These are phyloP conservation scores for Drosophila setosimentum DNA, from an alignment of 2,888 invertebrate genomes.

Conservation along the genomic window DNA sequence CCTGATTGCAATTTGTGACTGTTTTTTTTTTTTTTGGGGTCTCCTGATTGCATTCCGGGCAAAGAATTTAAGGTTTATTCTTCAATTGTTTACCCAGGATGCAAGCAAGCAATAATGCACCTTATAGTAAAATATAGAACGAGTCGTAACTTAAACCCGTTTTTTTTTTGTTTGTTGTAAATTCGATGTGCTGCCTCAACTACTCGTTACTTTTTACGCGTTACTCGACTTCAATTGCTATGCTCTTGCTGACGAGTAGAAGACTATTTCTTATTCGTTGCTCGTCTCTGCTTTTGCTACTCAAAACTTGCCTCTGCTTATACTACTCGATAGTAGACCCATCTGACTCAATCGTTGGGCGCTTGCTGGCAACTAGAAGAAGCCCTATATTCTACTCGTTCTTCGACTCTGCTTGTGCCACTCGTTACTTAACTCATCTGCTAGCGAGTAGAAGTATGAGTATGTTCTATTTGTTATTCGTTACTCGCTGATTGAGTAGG, in stretches of 20 bases:
- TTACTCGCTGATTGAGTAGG: constrained; percentile 88
- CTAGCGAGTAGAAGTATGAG: neutral
- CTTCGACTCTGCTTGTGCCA: neutral
- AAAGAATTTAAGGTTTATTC: neutral
- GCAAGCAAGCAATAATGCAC: neutral
- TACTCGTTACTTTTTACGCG: constrained; percentile 12
- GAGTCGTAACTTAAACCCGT: constrained; percentile 12
- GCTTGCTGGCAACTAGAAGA: neutral
- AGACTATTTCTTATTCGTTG: neutral
- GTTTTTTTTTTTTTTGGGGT: constrained; percentile 5
- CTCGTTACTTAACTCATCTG: neutral
- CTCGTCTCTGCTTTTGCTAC: neutral
- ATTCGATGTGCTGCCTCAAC: constrained; percentile 67
- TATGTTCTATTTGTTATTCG: neutral
- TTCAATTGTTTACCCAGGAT: constrained; percentile 3
- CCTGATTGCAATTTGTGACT: constrained; percentile 60
- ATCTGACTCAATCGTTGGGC: neutral
- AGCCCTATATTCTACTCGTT: neutral
- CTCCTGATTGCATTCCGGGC: constrained; percentile 2
- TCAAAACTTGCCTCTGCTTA: neutral
- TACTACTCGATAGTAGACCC: neutral
- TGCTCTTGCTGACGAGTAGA: neutral
- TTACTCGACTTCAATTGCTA: too few relatives aligned
- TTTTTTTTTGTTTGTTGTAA: constrained; percentile 45
- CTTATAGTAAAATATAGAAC: constrained; percentile 23